Evolutionary conservation across 2,797 vertebrate genomes (phyloP), one percentile per base, ranked within the genome.

Genomic region (Esox lucius): DNA sequence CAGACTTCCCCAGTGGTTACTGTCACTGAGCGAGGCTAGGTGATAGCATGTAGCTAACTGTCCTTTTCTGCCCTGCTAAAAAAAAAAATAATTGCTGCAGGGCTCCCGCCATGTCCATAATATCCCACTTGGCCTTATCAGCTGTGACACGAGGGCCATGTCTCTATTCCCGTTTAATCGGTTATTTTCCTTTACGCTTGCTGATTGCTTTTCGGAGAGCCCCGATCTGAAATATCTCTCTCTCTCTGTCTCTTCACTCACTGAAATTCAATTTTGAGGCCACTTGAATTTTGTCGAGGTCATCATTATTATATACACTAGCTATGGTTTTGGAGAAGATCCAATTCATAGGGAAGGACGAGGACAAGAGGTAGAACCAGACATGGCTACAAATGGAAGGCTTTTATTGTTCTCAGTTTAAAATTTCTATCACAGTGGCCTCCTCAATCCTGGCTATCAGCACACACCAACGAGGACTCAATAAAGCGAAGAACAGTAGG

Each of bases 81-180:
- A n/a, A n/a, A n/a, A n/a, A n/a, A n/a, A n/a, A n/a, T n/a, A n/a
- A n/a, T n/a, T n/a, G n/a, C n/a, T n/a, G n/a, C n/a, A n/a, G n/a
- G n/a, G n/a, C 68, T 78, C 6, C 64, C 62, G 53, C 51, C 8
- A 56, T 31, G 26, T 73, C 77, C 39, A 65, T 68, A 69, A 64
- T 74, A 28, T 76, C 31, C 48, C 19, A 56, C 42, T 56, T 74
- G 39, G 26, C 62, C 42, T 39, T 71, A 31, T 22, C 67, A 49
- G 64, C 68, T 42, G 5, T 59, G 49, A 68, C 24, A 67, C 28
- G 42, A 11, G 12, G 56, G 75, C 49, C 66, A 13, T 51, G 46
- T 78, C 71, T 77, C 26, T n/a, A 31, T 22, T 61, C 1, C 2
- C 28, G 68, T 80, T 71, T 78, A 65, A 72, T 53, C 49, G 12